phyloP scores from a whole-genome alignment of 2,113 vertebrate genomes.

The Corvus hawaiiensis region DNA sequence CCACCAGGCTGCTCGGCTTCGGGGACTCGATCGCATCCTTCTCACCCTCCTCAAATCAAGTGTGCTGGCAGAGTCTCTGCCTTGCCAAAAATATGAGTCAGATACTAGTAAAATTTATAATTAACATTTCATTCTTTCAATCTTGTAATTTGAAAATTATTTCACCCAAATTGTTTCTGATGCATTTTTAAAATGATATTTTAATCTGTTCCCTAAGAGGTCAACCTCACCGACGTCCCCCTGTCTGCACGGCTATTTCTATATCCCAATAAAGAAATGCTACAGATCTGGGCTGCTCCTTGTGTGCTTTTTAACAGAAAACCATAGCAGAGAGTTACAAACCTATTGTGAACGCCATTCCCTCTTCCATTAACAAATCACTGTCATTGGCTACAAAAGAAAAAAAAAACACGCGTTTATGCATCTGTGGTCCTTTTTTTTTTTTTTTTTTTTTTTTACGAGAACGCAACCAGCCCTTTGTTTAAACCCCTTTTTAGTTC shows the following conservation, averaged over 20 bases:
- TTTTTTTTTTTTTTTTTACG: neutral
- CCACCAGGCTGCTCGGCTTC: slow-evolving; percentile 26
- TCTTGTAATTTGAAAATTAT: neutral
- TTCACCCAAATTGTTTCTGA: neutral
- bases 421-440: neutral
- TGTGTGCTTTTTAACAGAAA: neutral
- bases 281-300: neutral
- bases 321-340: slow-evolving; percentile 31
- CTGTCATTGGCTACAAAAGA: slow-evolving; percentile 75
- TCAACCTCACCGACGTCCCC: neutral
- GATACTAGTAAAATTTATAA: slow-evolving; percentile 1
- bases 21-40: neutral
- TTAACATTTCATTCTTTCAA: neutral
- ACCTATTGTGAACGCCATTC: slow-evolving; percentile 84
- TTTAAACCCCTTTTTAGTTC: neutral
- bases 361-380: slow-evolving; percentile 75
- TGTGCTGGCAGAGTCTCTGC: neutral
- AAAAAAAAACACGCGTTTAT: neutral
- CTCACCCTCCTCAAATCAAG: neutral
- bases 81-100: neutral
- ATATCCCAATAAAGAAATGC: neutral
- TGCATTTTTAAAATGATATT: neutral
- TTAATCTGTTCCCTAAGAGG: neutral
- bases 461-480: neutral
- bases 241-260: neutral